A percentile compares a stretch with the other conserved stretches of the same genome.
phyloP scores from a whole-genome alignment of 23 tunicate species.

The Ascidia mentula region DNA sequence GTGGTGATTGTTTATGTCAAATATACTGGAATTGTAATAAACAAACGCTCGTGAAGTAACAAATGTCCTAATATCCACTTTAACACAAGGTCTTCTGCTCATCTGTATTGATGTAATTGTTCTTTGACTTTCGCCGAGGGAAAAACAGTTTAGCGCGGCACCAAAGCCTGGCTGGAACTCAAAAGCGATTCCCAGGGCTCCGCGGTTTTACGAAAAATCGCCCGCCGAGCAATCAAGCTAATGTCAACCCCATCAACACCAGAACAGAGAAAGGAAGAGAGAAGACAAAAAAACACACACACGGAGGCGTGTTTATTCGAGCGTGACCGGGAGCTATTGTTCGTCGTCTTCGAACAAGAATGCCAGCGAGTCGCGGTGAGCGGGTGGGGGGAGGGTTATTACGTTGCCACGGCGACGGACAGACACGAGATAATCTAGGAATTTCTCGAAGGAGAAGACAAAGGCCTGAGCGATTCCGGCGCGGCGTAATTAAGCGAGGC shows the following conservation, averaged over 20 bases:
- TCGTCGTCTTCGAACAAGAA: neutral
- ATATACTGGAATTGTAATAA: too few species aligned
- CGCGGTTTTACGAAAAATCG: too few species aligned
- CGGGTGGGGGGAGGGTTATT: constrained; percentile 15
- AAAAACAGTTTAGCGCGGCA: too few species aligned
- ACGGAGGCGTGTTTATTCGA: neutral
- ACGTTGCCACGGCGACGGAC: constrained; percentile 10
- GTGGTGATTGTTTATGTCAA: too few species aligned
- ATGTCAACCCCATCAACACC: neutral
- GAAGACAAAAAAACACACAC: neutral
- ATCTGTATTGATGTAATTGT: too few species aligned
- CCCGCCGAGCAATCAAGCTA: neutral
- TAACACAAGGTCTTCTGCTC: too few species aligned
- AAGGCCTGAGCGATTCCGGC: neutral
- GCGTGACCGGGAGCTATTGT: neutral
- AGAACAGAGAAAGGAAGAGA: too few species aligned
- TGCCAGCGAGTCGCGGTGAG: neutral
- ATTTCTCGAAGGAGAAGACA: neutral
- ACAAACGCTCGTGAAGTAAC: too few species aligned
- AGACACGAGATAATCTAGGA: constrained; percentile 8
- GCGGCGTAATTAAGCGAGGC: neutral
- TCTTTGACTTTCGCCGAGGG: too few species aligned
- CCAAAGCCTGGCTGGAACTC: too few species aligned
- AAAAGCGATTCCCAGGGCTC: too few species aligned
- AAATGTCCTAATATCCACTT: too few species aligned